Evolutionary conservation across 2,888 invertebrate genomes (phyloP).

Genomic region (Drosophila melanocephala): DNA sequence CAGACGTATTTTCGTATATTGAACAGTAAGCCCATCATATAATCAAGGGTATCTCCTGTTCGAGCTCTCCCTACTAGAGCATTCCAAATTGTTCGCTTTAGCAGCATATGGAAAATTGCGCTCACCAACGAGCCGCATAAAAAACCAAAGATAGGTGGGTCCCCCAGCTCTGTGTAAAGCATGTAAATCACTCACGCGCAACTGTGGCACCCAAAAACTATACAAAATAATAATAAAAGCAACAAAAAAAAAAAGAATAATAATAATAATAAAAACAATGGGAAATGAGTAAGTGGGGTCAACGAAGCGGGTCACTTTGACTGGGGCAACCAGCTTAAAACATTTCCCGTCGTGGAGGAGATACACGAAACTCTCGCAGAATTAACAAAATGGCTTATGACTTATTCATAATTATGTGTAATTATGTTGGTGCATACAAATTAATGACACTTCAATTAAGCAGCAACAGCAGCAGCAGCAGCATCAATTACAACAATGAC

Average conservation of each 20-base stretch:
- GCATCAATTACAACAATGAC: slow-evolving; percentile 13
- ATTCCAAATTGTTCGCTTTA: not conserved
- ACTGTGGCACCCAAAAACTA: slow-evolving; percentile 20
- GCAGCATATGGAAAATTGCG: slow-evolving; percentile 28
- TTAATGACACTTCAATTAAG: slow-evolving; percentile 77
- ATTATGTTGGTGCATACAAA: slow-evolving; percentile 79
- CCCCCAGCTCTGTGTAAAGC: slow-evolving; percentile 18
- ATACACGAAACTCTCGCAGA: slow-evolving; percentile 30
- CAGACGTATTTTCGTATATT: fast-evolving
- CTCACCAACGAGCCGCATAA: slow-evolving; percentile 29
- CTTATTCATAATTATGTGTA: slow-evolving; percentile 66
- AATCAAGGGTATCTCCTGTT: not conserved
- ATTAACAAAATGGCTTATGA: slow-evolving; percentile 48
- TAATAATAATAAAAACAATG: slow-evolving; percentile 19
- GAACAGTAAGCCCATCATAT: not conserved
- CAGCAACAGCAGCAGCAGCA: slow-evolving; percentile 18
- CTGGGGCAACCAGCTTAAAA: slow-evolving; percentile 23
- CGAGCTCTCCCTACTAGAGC: not conserved
- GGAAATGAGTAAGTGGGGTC: slow-evolving; percentile 61
- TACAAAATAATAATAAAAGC: slow-evolving; percentile 35
- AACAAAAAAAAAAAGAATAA: slow-evolving; percentile 31
- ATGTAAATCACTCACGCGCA: slow-evolving; percentile 67
- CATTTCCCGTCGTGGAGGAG: slow-evolving; percentile 18
- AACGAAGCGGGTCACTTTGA: slow-evolving; percentile 64
- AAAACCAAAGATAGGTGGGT: slow-evolving; percentile 26